Base-by-base conservation (phyloP, 2,888 invertebrate genomes). In the Acleris laterana region DNA sequence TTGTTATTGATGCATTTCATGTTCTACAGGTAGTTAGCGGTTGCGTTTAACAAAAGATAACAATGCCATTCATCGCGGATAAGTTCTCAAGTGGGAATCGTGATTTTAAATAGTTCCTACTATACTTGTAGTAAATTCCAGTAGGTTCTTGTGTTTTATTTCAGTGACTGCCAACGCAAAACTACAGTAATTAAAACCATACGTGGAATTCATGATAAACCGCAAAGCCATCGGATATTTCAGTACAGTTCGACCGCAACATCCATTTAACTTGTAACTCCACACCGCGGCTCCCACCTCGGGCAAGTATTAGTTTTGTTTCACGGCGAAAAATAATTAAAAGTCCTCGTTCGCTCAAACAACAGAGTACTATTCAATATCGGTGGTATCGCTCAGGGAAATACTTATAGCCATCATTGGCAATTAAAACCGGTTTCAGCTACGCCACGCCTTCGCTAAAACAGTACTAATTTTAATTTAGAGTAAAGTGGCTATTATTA, bases 341-440 rank as follows among this genome's bases (percentile, higher is more conserved):
- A 74, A 71, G 70, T 72, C 51, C 68, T 53, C 64, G 65, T 71
- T 69, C 67, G 71, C 13, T 38, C 61, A 62, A 67, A 53, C 63
- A 73, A 68, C 75, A 72, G 72, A 74, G 75, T 71, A 72, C 71
- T 72, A 74, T 71, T 74, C 73, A 74, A 74, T 73, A 77, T 69
- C 62, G 68, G 70, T 70, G 61, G 72, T 70, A 74, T 69, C 69
- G 44, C 32, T 22, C 19, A 49, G 32, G 49, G 44, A 62, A 59
- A 49, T 57, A n/a, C n/a, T n/a, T n/a, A 68, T 42, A 63, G 28
- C 50, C 61, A 63, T 69, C 63, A 63, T 55, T 68, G 56, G 58
- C 63, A 68, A 68, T 69, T 59, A 44, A 58, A 20, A 19, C 20
- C 20, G 17, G 42, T 51, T 51, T 20, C 22, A 28, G 60, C 42